These are phyloP conservation scores for Sparus aurata DNA, from an alignment of 2,797 vertebrate genomes.

Conservation along the genomic window DNA sequence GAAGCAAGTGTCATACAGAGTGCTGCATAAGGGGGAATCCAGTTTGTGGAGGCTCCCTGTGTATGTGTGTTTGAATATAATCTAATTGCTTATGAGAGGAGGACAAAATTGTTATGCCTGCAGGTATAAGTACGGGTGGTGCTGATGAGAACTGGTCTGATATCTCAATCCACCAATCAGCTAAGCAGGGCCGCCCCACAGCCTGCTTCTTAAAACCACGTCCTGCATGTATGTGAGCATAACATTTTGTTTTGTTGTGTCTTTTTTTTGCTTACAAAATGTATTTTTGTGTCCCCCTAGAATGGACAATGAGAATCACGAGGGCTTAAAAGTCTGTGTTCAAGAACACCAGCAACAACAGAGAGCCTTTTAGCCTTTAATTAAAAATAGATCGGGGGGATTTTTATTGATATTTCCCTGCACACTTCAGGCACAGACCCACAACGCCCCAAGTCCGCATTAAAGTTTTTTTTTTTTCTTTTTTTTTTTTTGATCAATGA, in stretches of 20 bases:
- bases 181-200: conserved; percentile 51
- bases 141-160: conserved; percentile 80
- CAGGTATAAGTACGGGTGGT: conserved; percentile 71
- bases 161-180: conserved; percentile 81
- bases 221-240: conserved; percentile 18
- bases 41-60: conserved; percentile 57
- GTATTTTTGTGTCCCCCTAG: not conserved
- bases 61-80: conserved; percentile 77
- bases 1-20: conserved; percentile 76
- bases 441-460: conserved; percentile 63
- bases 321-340: conserved; percentile 30
- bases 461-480: conserved; percentile 57
- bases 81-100: conserved; percentile 82
- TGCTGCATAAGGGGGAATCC: conserved; percentile 60
- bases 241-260: not conserved
- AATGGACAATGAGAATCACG: conserved; percentile 35
- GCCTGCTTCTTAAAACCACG: conserved; percentile 51
- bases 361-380: conserved; percentile 64
- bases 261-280: conserved; percentile 5
- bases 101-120: conserved; percentile 80
- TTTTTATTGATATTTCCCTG: conserved; percentile 78
- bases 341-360: conserved; percentile 21
- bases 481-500: conserved; percentile 76
- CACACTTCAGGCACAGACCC: conserved; percentile 65
- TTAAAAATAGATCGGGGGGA: conserved; percentile 65